Base-by-base conservation (phyloP, 64 coral and sea anemone species). In the Acropora tenuis region DNA sequence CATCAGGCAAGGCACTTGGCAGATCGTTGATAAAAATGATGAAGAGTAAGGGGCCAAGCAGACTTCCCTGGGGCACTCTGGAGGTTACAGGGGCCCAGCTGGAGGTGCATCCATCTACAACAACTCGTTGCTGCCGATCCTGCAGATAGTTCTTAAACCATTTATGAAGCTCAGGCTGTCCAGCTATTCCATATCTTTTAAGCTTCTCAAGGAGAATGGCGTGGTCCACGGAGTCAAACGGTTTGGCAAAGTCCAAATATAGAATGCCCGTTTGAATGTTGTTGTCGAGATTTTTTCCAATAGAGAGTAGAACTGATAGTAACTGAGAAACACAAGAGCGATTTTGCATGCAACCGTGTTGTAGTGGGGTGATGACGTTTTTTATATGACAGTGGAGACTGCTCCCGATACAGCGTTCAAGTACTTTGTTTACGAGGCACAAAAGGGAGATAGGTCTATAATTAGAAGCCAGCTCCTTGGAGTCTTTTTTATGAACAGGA, bases 201-300 rank as follows among this genome's bases (percentile, higher is more conserved):
- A 93, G 84, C 84, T 93, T 88, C 58, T 79, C 41, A 61, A 88
- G 78, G n/a, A 89, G 53, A 57, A 94, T 84, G 41, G 80, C 40
- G 58, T 94, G 72, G 73, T 94, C 78, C 10, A 93, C 77, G 18
- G 66, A 75, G 55, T 89, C 86, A 69, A 93, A 93, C 8, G 85
- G 78, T 93, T 93, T 88, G 69, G 86, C 44, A 86, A 93, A 93
- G 79, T 94, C 86, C 49, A 94, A 45, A 75, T 94, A 89, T 5
- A 89, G 17, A 61, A 94, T 66, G 75, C 89, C 92, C 52, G 75
- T 78, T 72, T 89, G 69, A 82, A 77, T 89, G 86, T 89, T 88
- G 74, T 87, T 73, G 43, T 91, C 89, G 47, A 95, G 82, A 50
- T 50, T 13, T 87, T 90, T 73, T 79, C 82, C 93, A 43, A 90